These are phyloP conservation scores for Artibeus jamaicensis DNA, from an alignment of 2,797 vertebrate species.

Conservation along the genomic window DNA sequence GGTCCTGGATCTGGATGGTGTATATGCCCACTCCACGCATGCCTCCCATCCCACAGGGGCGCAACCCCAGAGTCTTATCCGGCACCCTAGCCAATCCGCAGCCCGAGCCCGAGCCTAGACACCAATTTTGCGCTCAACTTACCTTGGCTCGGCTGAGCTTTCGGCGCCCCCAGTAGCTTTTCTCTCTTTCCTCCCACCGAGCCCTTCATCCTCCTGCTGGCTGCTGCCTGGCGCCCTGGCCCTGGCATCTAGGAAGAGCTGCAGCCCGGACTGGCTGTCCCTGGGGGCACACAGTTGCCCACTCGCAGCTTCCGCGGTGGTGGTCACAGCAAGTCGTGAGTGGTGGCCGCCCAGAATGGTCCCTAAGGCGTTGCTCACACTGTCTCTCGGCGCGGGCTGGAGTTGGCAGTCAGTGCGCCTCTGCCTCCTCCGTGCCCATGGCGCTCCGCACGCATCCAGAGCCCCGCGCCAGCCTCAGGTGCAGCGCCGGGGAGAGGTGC, in stretches of 20 bases:
- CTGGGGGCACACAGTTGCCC: not conserved
- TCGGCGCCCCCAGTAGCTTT: conserved; percentile 54
- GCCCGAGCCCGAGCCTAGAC: not conserved
- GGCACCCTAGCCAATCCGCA: not conserved
- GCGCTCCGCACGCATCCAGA: not conserved
- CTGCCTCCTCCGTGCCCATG: not conserved
- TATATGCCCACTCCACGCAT: not conserved
- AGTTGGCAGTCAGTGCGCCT: conserved; percentile 2
- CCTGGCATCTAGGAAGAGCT: conserved; percentile 65
- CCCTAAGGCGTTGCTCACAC: not conserved
- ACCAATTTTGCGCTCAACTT: conserved; percentile 67
- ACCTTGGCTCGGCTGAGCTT: conserved; percentile 67
- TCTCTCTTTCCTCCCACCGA: conserved; percentile 69
- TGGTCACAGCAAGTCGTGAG: not conserved
- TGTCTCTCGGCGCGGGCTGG: not conserved
- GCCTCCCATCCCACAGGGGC: not conserved
- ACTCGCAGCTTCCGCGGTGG: not conserved
- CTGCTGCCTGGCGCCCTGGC: conserved; percentile 65
- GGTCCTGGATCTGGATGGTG: not conserved
- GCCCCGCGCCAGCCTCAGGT: conserved; percentile 47
- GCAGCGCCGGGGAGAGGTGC: not conserved
- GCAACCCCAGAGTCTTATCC: not conserved
- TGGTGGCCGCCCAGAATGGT: not conserved
- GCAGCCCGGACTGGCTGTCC: not conserved
- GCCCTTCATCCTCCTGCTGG: conserved; percentile 79